Conservation (phyloP, 1,140 invertebrate genomes). For the Halyomorpha halys region DNA sequence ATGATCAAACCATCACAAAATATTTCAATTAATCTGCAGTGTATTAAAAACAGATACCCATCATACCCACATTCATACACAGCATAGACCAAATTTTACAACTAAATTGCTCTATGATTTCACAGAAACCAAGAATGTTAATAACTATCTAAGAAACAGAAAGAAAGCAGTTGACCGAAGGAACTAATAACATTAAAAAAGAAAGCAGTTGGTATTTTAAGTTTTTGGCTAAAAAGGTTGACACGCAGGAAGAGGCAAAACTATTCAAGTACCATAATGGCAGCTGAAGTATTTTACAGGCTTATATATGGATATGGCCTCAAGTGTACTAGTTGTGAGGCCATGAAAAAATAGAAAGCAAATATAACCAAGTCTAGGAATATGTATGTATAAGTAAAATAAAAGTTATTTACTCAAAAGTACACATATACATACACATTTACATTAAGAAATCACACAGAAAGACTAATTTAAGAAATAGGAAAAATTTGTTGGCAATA, state of each 20-base stretch:
- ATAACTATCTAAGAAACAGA: slow-evolving; percentile 2
- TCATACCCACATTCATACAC: too few relatives aligned
- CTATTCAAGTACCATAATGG: background rate
- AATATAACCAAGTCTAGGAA: background rate
- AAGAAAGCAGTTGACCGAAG: slow-evolving; percentile 1
- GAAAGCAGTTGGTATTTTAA: background rate
- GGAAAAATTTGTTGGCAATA: background rate
- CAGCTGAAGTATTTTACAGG: background rate
- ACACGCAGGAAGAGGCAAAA: slow-evolving; percentile 2
- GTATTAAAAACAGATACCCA: too few relatives aligned
- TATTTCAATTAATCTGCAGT: too few relatives aligned
- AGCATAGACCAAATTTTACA: too few relatives aligned
- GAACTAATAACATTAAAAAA: background rate
- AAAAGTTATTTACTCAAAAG: too few relatives aligned
- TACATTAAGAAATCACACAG: background rate
- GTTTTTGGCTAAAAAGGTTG: background rate
- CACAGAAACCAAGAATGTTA: background rate
- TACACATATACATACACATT: background rate
- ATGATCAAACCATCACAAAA: too few relatives aligned
- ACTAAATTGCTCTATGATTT: too few relatives aligned
- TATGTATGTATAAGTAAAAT: too few relatives aligned
- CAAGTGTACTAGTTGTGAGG: background rate
- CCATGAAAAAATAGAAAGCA: slow-evolving; percentile 7
- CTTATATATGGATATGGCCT: background rate
- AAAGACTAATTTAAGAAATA: slow-evolving; percentile 1